These are phyloP conservation scores for Lemur catta DNA, from an alignment of 2,797 vertebrate genomes.

Conservation along the genomic window DNA sequence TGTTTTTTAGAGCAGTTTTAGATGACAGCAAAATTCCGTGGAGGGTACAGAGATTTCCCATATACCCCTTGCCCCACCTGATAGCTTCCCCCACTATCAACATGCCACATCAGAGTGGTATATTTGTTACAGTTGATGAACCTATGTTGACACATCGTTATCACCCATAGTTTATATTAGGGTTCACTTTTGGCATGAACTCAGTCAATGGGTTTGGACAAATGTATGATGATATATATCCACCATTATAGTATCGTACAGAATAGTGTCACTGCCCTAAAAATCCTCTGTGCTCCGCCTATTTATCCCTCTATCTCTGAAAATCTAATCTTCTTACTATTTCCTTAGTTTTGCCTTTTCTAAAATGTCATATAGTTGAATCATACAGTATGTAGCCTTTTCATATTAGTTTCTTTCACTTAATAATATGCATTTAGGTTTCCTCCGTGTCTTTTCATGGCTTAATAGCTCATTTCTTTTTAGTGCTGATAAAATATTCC, in stretches of 20 bases:
- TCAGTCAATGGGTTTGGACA: neutral
- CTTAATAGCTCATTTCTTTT: neutral
- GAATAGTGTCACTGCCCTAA: neutral
- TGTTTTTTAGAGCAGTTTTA: conserved; percentile 12
- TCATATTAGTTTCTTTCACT: neutral
- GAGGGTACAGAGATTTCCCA: neutral
- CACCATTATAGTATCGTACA: neutral
- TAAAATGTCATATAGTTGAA: neutral
- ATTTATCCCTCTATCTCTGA: neutral
- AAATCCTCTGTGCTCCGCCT: neutral
- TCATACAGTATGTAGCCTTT: neutral
- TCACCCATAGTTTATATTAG: neutral
- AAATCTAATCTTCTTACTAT: neutral
- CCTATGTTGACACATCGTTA: neutral
- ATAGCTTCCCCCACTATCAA: neutral
- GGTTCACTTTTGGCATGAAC: neutral
- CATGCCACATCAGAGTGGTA: neutral
- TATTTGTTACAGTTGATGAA: neutral
- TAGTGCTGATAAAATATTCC: neutral
- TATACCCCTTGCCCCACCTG: neutral
- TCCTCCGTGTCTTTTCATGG: neutral
- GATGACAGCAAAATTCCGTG: neutral
- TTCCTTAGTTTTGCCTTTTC: neutral
- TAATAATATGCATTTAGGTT: neutral
- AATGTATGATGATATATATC: neutral